Evolutionary conservation across 2,888 invertebrate species (phyloP), one percentile per base, ranked within the genome.

Genomic region (Liopterus haemorrhoidalis): DNA sequence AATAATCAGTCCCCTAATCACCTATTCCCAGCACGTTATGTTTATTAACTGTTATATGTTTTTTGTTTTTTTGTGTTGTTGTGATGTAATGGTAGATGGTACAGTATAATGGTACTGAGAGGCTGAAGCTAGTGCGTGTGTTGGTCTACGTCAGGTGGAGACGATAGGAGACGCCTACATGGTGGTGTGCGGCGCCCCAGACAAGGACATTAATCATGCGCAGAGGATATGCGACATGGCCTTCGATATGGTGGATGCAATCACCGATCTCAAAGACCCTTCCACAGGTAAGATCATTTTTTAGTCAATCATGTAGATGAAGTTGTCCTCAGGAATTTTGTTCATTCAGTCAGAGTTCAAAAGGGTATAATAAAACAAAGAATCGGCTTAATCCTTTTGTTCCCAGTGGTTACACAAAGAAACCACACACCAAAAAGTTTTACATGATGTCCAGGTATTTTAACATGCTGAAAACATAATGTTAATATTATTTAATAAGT

Each of bases 131-230:
- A n/a, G n/a, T 46, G 32, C 41, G 48, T 50, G 31, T 51, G 45
- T 48, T 50, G 49, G 52, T 49, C 41, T 41, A 43, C 54, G 59
- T 19, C 64, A 92, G 91, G 91, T 93, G 25, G 96, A 96, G 71
- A 96, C 96, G 0, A 95, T 96, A 54, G 95, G 96, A 0, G 96
- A 97, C 63, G 96, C 96, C 0, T 97, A 96, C 65, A 95, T 97
- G 95, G 92, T 95, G 1, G 96, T 95, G 1, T 88, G 92, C 1
- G 96, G 96, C 0, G 94, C 94, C 0, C 95, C 95, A 0, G 87
- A 88, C 55, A 85, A 86, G 58, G 90, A 91, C 61, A 75, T 76
- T 39, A 87, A 90, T 61, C 96, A 97, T 63, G 93, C 94, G 0
- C 86, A 91, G 64, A 81, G 87, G 58, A 88, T 92, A 4, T 92